phyloP scores from a whole-genome alignment of 2,113 vertebrate genomes.

The Zosterops hypoxanthus region DNA sequence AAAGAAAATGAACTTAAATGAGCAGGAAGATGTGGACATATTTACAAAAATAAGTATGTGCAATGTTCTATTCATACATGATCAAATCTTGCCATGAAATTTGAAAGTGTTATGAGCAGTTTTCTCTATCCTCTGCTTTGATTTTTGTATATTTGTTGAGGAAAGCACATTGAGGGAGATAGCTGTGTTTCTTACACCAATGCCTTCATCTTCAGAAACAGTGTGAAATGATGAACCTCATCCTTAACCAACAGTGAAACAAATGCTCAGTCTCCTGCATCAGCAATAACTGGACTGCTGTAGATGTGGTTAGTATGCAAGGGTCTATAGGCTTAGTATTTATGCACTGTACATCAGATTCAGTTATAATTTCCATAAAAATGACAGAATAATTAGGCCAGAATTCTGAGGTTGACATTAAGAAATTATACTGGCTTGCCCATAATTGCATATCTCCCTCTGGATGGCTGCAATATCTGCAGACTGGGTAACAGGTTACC shows the following conservation, averaged over 20 bases:
- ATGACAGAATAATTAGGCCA: neutral
- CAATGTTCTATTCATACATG: neutral
- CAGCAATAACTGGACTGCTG: neutral
- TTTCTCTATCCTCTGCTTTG: neutral
- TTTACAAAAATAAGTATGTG: neutral
- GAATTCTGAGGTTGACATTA: neutral
- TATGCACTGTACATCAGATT: neutral
- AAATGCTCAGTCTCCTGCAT: neutral
- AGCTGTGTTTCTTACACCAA: neutral
- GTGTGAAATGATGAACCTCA: neutral
- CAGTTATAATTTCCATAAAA: neutral
- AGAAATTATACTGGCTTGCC: neutral
- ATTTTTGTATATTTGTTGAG: neutral
- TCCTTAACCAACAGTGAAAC: neutral
- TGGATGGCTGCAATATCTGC: neutral
- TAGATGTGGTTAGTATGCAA: neutral
- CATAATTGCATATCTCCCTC: neutral
- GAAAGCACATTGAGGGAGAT: neutral
- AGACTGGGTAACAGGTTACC: neutral
- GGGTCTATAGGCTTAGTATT: neutral
- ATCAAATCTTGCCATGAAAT: neutral
- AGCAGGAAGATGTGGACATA: neutral
- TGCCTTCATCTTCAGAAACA: neutral
- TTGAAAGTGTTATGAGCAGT: neutral
- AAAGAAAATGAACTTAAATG: neutral